Percentiles rank a stretch among this genome's conserved stretches.
phyloP scores from a whole-genome alignment of 2,888 invertebrate genomes.

The Apotomis capreana region DNA sequence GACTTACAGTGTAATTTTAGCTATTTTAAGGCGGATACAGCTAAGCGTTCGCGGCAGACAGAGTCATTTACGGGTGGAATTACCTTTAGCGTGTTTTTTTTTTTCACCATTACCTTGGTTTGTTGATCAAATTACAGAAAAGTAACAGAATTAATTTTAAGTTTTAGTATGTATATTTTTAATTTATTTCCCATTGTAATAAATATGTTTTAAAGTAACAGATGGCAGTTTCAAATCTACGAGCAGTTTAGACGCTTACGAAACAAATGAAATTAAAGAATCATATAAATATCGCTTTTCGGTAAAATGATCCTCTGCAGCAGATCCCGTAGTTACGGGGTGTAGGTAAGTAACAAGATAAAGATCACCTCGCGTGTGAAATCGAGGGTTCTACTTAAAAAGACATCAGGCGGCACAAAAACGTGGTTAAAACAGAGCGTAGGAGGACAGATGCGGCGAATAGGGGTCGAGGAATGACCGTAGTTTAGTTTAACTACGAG shows the following conservation, averaged over 20 bases:
- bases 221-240: not conserved
- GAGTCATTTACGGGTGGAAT: slow-evolving; percentile 32
- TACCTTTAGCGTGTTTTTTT: slow-evolving; percentile 26
- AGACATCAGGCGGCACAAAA: slow-evolving; percentile 66
- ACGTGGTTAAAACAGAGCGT: slow-evolving; percentile 65
- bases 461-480: slow-evolving; percentile 74
- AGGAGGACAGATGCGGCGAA: slow-evolving; percentile 66
- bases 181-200: too few species aligned
- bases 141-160: too few species aligned
- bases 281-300: slow-evolving; percentile 6
- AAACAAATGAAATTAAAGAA: not conserved
- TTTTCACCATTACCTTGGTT: slow-evolving; percentile 16
- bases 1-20: slow-evolving; percentile 57
- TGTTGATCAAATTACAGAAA: slow-evolving; percentile 3
- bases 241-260: too few species aligned
- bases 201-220: too few species aligned
- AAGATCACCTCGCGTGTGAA: slow-evolving; percentile 64
- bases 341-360: slow-evolving; percentile 58
- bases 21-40: slow-evolving; percentile 54
- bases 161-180: too few species aligned
- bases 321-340: slow-evolving; percentile 60
- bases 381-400: slow-evolving; percentile 68
- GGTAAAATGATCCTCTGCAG: slow-evolving; percentile 41
- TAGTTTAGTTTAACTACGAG: slow-evolving; percentile 76
- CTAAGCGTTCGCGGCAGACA: slow-evolving; percentile 47